Evolutionary conservation across 2,888 invertebrate genomes (phyloP), one percentile per base, ranked within the genome.

Genomic region (Caradrina clavipalpis): DNA sequence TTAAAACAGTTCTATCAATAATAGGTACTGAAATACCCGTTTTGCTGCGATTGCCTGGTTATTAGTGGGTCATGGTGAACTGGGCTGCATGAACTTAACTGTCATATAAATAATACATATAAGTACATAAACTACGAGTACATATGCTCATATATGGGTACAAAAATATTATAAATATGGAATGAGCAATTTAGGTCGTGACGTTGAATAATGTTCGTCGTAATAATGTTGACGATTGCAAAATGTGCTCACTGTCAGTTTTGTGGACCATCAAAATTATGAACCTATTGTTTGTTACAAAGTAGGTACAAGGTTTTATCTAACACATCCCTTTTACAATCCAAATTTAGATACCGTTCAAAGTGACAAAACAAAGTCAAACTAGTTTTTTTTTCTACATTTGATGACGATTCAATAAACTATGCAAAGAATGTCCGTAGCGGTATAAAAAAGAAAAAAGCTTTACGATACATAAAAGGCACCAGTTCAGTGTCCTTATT

Each of bases 1-100:
- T 79, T 74, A 71, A 77, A 82, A 58, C 67, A 35, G 69, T 73
- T 73, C 69, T 71, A 82, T 74, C 72, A 64, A 59, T 73, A 73
- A 69, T 45, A 45, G 45, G 45, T 78, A 75, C 76, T 82, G 82
- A 76, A 81, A 73, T 70, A 83, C 83, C 76, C 67, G 85, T 83
- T 84, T 80, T 63, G 67, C 64, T 71, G 76, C 80, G 82, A 83
- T 81, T 84, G 75, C 69, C 70, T 70, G 69, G 73, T 67, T 71
- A 75, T 76, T 83, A 83, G 74, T 89, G 78, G 88, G 89, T 89
- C 89, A 89, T 63, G 89, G 88, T 74, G 72, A 89, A 73, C 87
- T 73, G 76, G 79, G 61, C 75, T 63, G 73, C 68, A 75, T 84
- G 69, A 81, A 82, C 78, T 78, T 76, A 58, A 76, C 69, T 72